phyloP scores from a whole-genome alignment of 53 echinoderm and acorn worm species.

The Echinometra lucunter region DNA sequence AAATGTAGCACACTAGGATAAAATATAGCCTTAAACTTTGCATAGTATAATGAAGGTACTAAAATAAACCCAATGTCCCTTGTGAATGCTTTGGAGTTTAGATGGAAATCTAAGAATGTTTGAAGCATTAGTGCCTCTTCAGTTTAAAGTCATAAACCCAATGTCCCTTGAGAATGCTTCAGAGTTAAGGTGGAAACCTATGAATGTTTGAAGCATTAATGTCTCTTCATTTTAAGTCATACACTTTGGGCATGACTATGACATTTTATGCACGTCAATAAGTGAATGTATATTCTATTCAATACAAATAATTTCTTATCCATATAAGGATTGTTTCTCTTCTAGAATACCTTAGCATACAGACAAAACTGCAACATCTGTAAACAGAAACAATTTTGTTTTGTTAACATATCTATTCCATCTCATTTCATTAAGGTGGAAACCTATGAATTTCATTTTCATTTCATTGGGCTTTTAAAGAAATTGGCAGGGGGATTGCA shows the following conservation, averaged over 20 bases:
- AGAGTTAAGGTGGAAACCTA: too few relatives aligned
- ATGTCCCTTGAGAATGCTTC: not conserved
- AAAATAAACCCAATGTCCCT: not conserved
- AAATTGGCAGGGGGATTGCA: not conserved
- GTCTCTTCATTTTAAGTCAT: not conserved
- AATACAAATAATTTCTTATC: not conserved
- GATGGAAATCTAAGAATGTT: not conserved
- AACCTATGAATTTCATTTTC: too few relatives aligned
- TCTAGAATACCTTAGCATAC: not conserved
- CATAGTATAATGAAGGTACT: not conserved
- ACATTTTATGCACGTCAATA: not conserved
- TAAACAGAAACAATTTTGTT: too few relatives aligned
- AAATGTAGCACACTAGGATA: constrained; percentile 37
- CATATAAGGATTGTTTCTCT: too few relatives aligned
- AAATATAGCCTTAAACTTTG: constrained; percentile 46
- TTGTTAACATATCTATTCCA: too few relatives aligned
- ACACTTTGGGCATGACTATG: not conserved
- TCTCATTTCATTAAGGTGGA: too few relatives aligned
- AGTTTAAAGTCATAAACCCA: not conserved
- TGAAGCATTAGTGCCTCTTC: not conserved
- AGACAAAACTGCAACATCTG: not conserved
- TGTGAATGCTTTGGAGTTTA: not conserved
- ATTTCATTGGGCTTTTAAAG: too few relatives aligned
- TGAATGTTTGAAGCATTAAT: not conserved
- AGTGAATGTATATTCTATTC: not conserved